A percentile compares a stretch with the other conserved stretches of the same genome.
These are phyloP conservation scores for Hetaerina americana DNA, from an alignment of 1,140 invertebrate species.

Conservation along the genomic window DNA sequence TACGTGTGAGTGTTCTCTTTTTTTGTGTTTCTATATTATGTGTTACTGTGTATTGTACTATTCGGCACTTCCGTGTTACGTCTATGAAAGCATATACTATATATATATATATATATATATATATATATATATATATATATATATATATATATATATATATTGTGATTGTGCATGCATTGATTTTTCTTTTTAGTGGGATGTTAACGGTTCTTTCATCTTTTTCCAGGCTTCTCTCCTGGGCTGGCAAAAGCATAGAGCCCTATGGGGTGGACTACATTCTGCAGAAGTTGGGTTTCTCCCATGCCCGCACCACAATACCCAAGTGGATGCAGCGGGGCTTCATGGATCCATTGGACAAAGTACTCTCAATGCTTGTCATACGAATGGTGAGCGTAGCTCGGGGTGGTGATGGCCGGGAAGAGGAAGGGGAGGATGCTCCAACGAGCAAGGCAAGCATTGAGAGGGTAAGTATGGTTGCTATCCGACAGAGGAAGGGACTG, in stretches of 20 bases:
- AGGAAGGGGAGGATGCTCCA: not conserved
- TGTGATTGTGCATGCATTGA: no score
- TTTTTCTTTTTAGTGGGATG: no score
- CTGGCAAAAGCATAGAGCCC: conserved; percentile 89
- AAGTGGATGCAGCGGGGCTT: conserved; percentile 98
- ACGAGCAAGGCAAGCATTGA: not conserved
- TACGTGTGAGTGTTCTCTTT: no score
- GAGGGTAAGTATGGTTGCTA: not conserved
- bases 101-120: no score
- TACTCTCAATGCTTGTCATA: conserved; percentile 38
- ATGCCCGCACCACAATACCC: conserved; percentile 94
- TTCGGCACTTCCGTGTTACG: no score
- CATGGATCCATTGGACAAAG: conserved; percentile 88
- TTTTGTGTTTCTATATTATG: no score
- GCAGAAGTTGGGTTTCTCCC: conserved; percentile 90
- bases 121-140: no score
- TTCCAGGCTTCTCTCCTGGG: conserved; percentile 88
- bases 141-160: no score
- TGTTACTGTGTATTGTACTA: no score
- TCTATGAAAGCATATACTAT: no score
- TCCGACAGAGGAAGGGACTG: not conserved
- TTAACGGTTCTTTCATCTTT: no score
- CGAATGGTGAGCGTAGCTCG: conserved; percentile 23
- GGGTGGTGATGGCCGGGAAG: conserved; percentile 9
- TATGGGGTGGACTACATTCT: conserved; percentile 96